A percentile compares a stretch with the other conserved stretches of the same genome.
Evolutionary conservation across 2,797 vertebrate genomes (phyloP).

Genomic region (Hydrophis major): DNA sequence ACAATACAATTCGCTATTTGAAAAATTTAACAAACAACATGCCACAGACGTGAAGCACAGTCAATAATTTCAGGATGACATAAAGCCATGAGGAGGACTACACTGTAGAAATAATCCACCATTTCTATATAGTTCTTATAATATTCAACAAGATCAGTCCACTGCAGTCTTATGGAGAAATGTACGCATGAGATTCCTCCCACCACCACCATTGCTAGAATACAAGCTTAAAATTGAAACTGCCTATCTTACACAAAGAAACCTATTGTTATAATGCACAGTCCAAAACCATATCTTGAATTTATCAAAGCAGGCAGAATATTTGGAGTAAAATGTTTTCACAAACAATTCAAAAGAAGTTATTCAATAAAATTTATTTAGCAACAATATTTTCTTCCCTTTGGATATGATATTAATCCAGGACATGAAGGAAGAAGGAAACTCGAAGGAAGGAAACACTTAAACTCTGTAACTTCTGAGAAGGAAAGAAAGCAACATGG

Average conservation of each 20-base stretch:
- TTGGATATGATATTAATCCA: neutral
- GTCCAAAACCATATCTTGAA: neutral
- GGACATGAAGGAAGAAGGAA: neutral
- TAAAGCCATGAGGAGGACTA: neutral
- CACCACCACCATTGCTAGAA: neutral
- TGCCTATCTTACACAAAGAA: neutral
- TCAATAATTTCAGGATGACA: neutral
- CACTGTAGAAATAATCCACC: neutral
- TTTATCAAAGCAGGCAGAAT: neutral
- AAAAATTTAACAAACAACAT: neutral
- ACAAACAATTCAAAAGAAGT: neutral
- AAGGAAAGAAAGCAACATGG: neutral
- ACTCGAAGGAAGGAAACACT: neutral
- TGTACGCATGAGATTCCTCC: neutral
- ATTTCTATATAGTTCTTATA: neutral
- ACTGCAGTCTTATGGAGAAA: neutral
- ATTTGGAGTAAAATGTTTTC: neutral
- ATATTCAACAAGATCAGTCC: neutral
- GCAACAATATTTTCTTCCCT: neutral
- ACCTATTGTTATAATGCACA: neutral
- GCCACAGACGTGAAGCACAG: neutral
- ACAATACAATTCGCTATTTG: neutral
- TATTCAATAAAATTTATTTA: neutral
- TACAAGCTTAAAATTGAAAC: neutral
- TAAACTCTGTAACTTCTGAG: neutral